Evolutionary conservation across 2,113 vertebrate species (phyloP), one percentile per base, ranked within the genome.

Genomic region (Pica pica): DNA sequence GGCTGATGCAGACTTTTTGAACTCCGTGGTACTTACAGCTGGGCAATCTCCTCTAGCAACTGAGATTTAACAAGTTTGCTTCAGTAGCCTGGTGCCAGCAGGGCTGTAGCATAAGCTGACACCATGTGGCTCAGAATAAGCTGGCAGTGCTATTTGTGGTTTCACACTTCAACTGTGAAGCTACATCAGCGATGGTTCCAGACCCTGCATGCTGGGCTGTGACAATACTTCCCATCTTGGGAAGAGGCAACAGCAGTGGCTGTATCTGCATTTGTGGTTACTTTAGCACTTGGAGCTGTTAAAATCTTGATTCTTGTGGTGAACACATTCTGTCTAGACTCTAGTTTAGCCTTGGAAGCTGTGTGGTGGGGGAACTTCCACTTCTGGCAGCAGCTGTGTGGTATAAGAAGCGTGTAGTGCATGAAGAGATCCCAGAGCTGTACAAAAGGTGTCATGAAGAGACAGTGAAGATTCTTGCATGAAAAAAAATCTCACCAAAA

Each of bases 101-200:
- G 75, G 85, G 56, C 82, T 85, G 63, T 46, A 69, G 70, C 75
- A 87, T 77, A 93, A 95, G 27, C 42, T 91, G 82, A 88, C 35
- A 77, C 79, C 79, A 52, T 22, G 82, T 90, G 83, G 85, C 63
- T 91, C 64, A 83, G 78, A 42, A 77, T 65, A 93, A 89, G 42
- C 42, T 77, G 90, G 79, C 82, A 93, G 67, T 67, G 90, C 50
- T 92, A 52, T 86, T 86, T 88, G 75, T 81, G 93, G 64, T 94
- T 94, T 96, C 87, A 81, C 88, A 86, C 75, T 71, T 94, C 35
- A 86, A 50, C 84, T 93, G 63, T 81, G 87, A 90, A 92, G 67
- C 50, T 57, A 19, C 82, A 70, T 41, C 78, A 81, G 63, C 5
- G 4, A 64, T 49, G 68, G 75, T 22, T 70, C 83, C 88, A 93